phyloP scores from a whole-genome alignment of 2,797 vertebrate genomes.

The Gymnothorax javanicus region DNA sequence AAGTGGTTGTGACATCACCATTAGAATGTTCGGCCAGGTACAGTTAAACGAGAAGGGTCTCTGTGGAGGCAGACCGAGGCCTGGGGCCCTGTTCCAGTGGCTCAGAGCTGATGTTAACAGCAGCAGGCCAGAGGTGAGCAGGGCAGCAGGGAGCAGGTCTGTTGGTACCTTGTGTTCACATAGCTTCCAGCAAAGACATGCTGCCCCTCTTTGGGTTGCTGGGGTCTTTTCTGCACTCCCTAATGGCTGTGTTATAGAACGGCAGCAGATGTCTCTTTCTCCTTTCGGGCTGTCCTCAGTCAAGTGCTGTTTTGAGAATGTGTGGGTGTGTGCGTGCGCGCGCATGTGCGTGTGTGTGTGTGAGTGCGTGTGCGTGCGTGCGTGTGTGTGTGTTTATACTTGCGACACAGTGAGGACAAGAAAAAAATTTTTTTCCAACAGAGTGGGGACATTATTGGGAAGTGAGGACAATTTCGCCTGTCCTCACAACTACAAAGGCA shows the following conservation, averaged over 20 bases:
- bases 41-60: neutral
- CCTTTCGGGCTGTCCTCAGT: conserved; percentile 16
- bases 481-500: too few species aligned
- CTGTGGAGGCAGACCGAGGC: neutral
- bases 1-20: too few species aligned
- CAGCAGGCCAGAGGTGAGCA: neutral
- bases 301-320: neutral
- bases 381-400: neutral
- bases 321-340: neutral
- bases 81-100: neutral
- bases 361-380: neutral
- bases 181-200: conserved; percentile 20
- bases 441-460: too few species aligned
- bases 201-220: neutral
- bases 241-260: conserved; percentile 9
- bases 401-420: too few species aligned
- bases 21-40: neutral
- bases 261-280: conserved; percentile 23
- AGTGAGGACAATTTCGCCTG: too few species aligned
- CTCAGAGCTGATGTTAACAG: neutral
- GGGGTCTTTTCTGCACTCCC: neutral
- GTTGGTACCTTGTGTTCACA: conserved; percentile 15
- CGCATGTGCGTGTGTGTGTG: neutral
- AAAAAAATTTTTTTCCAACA: too few species aligned
- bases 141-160: neutral